Base-by-base conservation (phyloP, 92 coral and sea anemone species). In the Parazoanthus swiftii region DNA sequence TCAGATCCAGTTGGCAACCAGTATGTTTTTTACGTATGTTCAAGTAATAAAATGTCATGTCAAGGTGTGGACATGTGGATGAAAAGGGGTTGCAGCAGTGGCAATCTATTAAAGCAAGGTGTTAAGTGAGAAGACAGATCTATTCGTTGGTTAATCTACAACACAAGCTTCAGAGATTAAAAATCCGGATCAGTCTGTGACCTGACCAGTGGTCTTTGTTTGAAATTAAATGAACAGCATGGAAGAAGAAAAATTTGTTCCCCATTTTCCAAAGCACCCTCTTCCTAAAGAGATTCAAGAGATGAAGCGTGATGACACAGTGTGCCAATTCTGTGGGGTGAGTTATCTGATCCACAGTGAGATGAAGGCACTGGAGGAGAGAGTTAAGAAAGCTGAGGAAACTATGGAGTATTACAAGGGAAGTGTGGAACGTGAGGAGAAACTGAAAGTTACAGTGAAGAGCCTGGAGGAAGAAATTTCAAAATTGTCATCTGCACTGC, bases 311-410 rank as follows among this genome's bases (percentile, higher is more conserved):
- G 98, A 97, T 54, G 99, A 97, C 80, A 97, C 99, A 0, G 99
- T 97, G 8, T 97, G 99, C 51, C 96, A 97, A 90, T 97, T 97
- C 79, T 97, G 99, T 91, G 99, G 99, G 11, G 99, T 97, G 65
- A 97, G 99, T 81, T 97, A 97, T 79, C 90, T 97, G 5, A 97
- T 97, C n/a, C 99, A 97, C 85, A 97, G 91, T 91, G 99, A 97
- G 88, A 93, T 97, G 97, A 97, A 97, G 66, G 97, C 97, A 29
- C 86, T 97, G 76, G 94, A 95, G 91, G 94, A 95, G 37, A 88
- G 97, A 36, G 94, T 97, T 0, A 94, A 91, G 51, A 95, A 97
- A 75, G 98, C 98, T 9, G 99, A 97, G 76, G 89, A 82, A n/a
- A 92, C 91, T 21, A 93, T 97, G 98, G 95, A 97, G 81, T 90